Base-by-base conservation (phyloP, 2,888 invertebrate species). In the Melangyna quadrimaculata region DNA sequence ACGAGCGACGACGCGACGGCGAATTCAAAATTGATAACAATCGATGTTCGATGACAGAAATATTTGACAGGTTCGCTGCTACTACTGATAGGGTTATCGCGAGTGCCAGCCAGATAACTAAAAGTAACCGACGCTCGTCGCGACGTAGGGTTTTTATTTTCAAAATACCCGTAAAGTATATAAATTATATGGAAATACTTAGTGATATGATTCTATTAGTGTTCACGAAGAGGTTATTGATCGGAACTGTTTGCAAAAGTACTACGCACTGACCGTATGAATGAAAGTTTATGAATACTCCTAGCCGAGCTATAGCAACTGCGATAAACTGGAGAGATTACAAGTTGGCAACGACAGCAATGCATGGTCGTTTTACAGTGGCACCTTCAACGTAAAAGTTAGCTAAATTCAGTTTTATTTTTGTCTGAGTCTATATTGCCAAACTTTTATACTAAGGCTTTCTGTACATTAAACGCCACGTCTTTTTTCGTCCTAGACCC, bases 31-130 rank as follows among this genome's bases (percentile, higher is more conserved):
- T 45, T 69, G 69, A 78, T 67, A 48, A 61, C 37, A 72, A 82
- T 74, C 79, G 65, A 73, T 78, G 61, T 73, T 71, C 79, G 74
- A 70, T 78, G 61, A 73, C 67, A 45, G 72, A 53, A 63, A 53
- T 14, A 10, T 55, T 55, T 63, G 43, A 74, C 79, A 79, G 74
- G 79, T 67, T 67, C 24, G n/a, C 12, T 57, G 73, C 32, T 63
- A 27, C 12, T 40, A 24, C 72, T 78, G 78, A 83, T 78, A 78
- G 48, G 65, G 53, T 53, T 74, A 83, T 78, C 73, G 48, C 37
- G 6, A 61, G 32, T 22, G 48, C 10, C 32, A 57, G 6, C 12
- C 14, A 35, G 17, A 74, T 32, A 51, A 51, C 65, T 32, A 43
- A 24, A 12, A 22, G 57, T 57, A 32, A 57, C 32, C 3, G 19